Conservation (phyloP, 2,888 invertebrate genomes). For the Panzeria rudis region DNA sequence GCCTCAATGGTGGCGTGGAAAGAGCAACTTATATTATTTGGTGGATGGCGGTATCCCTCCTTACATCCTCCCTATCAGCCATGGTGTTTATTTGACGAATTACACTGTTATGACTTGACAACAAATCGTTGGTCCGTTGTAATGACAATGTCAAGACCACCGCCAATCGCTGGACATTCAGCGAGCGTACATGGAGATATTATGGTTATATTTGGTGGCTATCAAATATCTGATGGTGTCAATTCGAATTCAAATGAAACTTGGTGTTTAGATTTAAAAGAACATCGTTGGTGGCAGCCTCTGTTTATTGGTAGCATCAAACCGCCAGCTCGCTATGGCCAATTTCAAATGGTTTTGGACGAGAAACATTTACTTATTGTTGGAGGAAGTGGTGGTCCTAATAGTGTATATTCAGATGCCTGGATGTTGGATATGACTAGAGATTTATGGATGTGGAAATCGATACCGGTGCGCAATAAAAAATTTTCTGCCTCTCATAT, state of each 20-base stretch:
- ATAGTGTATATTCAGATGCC: constrained; percentile 93
- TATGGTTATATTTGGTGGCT: constrained; percentile 93
- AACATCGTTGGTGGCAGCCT: constrained; percentile 91
- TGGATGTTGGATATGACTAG: constrained; percentile 93
- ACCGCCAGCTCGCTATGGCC: constrained; percentile 95
- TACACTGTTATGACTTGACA: constrained; percentile 93
- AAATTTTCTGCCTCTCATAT: constrained; percentile 93
- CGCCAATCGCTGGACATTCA: constrained; percentile 94
- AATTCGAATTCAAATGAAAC: constrained; percentile 90
- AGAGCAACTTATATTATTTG: constrained; percentile 93
- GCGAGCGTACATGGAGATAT: constrained; percentile 92
- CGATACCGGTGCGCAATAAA: constrained; percentile 89
- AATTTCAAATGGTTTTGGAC: constrained; percentile 94
- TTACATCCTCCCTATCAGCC: constrained; percentile 92
- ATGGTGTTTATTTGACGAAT: constrained; percentile 95
- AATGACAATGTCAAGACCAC: constrained; percentile 78
- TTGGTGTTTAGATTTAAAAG: constrained; percentile 93
- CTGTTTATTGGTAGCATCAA: constrained; percentile 86
- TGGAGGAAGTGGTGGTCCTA: constrained; percentile 95
- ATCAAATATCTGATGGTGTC: constrained; percentile 85
- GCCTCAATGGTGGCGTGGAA: constrained; percentile 95
- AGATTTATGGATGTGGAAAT: constrained; percentile 89
- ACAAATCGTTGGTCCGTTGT: constrained; percentile 90
- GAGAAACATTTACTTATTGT: constrained; percentile 91
- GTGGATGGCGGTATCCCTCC: constrained; percentile 97